These are phyloP conservation scores for Eupithecia tripunctaria DNA, from an alignment of 2,888 invertebrate genomes.

Conservation along the genomic window DNA sequence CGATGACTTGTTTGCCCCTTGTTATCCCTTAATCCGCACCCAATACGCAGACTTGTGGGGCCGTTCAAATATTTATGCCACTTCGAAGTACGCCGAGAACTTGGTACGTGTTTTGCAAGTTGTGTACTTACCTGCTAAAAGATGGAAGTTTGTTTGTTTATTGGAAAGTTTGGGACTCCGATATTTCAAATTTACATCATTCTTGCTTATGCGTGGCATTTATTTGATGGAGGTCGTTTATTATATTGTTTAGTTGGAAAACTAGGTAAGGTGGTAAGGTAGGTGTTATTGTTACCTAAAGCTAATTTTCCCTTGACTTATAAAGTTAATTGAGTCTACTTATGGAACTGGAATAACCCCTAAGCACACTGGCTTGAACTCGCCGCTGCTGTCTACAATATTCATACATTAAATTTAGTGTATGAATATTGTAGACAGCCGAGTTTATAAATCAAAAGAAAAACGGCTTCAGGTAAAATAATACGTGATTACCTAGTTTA, in stretches of 20 bases:
- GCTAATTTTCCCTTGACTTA: not conserved
- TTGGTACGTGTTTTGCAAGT: slow-evolving; percentile 41
- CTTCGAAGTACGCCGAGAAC: slow-evolving; percentile 33
- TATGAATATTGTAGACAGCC: not conserved
- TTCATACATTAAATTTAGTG: no score
- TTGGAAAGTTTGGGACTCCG: slow-evolving; percentile 30
- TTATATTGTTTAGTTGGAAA: not conserved
- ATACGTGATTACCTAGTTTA: no score
- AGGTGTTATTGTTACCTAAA: not conserved
- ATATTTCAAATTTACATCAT: slow-evolving; percentile 32
- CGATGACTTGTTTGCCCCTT: not conserved
- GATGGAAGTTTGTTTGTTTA: slow-evolving; percentile 35
- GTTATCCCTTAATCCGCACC: not conserved
- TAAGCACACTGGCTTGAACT: no score
- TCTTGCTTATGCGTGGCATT: slow-evolving; percentile 19
- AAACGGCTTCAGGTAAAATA: no score
- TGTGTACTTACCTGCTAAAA: slow-evolving; percentile 30
- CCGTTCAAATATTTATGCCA: slow-evolving; percentile 44
- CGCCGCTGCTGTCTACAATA: no score
- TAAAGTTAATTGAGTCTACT: not conserved
- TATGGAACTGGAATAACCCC: no score
- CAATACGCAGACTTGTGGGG: slow-evolving; percentile 29
- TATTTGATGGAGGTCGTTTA: not conserved
- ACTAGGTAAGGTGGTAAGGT: not conserved
- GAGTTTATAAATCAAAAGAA: no score